Evolutionary conservation across 2,113 vertebrate genomes (phyloP), one percentile per base, ranked within the genome.

Genomic region (Blennius ocellaris): DNA sequence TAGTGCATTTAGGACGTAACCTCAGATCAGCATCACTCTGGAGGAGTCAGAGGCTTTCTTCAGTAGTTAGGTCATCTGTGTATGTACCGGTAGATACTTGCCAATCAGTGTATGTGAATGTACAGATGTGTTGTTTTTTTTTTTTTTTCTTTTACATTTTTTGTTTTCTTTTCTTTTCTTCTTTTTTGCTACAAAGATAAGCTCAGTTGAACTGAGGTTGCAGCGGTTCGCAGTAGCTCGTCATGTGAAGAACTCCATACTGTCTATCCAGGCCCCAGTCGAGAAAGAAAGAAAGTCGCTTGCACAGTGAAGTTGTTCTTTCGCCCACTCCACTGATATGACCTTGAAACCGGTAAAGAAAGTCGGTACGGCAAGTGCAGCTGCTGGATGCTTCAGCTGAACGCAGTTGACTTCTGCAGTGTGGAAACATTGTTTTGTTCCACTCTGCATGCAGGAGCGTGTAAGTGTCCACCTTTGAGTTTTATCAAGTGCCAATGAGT

Each of bases 31-130:
- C 72, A 51, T 55, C 70, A 40, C 69, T 70, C 73, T 64, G 68
- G 68, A 55, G 61, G 70, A 55, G 61, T 81, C 58, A 73, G 16
- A 80, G 69, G 76, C 73, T 84, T 69, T 51, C 60, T 69, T 47
- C 81, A 73, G 69, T 75, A 45, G 75, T 72, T 66, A 38, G 63
- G 62, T 85, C 82, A 73, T 89, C 75, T 80, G 81, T 87, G 73
- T 90, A 45, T 77, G 86, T 89, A 72, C 77, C 73, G 52, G 73
- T 89, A 82, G 50, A 81, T 84, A 77, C 75, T 85, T 89, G 84
- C 89, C 85, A 85, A 81, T 90, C 79, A 72, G 70, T 90, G 82
- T 92, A 76, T 89, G 91, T 94, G 92, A 93, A 93, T 92, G 90
- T 93, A 92, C 85, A 87, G 86, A 70, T 83, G 70, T 82, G 87